Evolutionary conservation across 2,888 invertebrate species (phyloP), one percentile per base, ranked within the genome.

Genomic region (Stenurella melanura): DNA sequence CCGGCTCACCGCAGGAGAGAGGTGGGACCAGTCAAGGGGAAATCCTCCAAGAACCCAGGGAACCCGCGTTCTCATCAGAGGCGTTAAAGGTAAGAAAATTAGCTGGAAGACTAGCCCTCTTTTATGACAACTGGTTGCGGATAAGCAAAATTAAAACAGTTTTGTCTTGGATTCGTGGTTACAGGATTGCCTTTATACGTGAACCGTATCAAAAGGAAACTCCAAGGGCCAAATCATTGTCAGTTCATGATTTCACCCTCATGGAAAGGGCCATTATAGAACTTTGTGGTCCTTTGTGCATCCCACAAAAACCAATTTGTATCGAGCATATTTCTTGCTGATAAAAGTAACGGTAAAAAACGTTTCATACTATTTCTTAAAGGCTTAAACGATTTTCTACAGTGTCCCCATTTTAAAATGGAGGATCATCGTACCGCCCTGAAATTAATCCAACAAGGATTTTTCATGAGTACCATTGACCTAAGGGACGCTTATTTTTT

Each of bases 331-430:
- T 38, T 66, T 15, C 26, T 66, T 11, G 66, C 66, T 18, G 66
- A 34, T 17, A 66, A 66, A 66, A 9, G 38, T 38, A 38, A 42
- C 38, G 66, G 66, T 12, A 66, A 38, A 66, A 66, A 66, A 42
- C 66, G 66, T 42, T 66, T 66, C 19, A 66, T 66, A 34, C 17
- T 66, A 66, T 42, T 42, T 42, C 19, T 66, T 15, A 66, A 66
- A 66, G n/a, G 38, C 17, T 66, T 66, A 34, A 66, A 66, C n/a
- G 42, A 66, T 34, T 42, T 18, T 42, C 38, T 66, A 38, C 10
- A 15, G 10, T 38, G 42, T 7, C 38, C 42, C 12, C 66, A 66
- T 42, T 66, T 66, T 17, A 66, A 66, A 38, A 34, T 66, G 18
- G 66, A 66, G 38, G 66, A 66, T 17, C 38, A n/a, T 19, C 12